Conservation (phyloP, 2,888 invertebrate species). For the Chalcosyrphus nemorum region DNA sequence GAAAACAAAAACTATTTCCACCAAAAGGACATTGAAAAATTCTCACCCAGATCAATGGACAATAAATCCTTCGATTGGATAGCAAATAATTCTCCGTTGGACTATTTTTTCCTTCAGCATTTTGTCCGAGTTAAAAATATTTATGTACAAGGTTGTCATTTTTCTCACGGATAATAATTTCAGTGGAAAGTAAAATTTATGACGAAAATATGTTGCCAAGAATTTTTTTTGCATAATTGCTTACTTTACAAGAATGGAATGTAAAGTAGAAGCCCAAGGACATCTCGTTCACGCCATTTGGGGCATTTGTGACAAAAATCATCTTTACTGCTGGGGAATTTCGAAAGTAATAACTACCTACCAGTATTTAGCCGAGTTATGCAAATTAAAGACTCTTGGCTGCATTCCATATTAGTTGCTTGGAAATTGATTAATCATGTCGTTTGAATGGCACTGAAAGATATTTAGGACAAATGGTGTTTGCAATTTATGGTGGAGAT, state of each 20-base stretch:
- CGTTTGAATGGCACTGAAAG: background rate
- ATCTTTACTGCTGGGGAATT: background rate
- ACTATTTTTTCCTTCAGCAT: no score
- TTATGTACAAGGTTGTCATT: background rate
- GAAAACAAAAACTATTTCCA: no score
- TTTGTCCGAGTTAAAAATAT: background rate
- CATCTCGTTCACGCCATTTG: background rate
- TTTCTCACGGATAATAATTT: background rate
- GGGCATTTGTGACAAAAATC: background rate
- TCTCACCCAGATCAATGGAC: no score
- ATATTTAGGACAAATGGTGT: background rate
- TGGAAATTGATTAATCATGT: background rate
- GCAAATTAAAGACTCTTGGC: background rate
- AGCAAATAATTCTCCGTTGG: no score
- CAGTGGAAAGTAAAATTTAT: background rate
- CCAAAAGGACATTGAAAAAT: no score
- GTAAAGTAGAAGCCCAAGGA: background rate
- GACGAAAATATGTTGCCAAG: background rate
- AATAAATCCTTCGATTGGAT: no score
- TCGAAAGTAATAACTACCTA: background rate
- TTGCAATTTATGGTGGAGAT: background rate
- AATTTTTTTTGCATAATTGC: background rate
- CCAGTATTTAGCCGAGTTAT: background rate
- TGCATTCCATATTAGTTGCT: background rate
- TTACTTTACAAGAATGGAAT: background rate